Percentiles rank a stretch among this genome's conserved stretches.
Evolutionary conservation across 1,140 invertebrate species (phyloP).

Genomic region (Lasioglossum baleicum): DNA sequence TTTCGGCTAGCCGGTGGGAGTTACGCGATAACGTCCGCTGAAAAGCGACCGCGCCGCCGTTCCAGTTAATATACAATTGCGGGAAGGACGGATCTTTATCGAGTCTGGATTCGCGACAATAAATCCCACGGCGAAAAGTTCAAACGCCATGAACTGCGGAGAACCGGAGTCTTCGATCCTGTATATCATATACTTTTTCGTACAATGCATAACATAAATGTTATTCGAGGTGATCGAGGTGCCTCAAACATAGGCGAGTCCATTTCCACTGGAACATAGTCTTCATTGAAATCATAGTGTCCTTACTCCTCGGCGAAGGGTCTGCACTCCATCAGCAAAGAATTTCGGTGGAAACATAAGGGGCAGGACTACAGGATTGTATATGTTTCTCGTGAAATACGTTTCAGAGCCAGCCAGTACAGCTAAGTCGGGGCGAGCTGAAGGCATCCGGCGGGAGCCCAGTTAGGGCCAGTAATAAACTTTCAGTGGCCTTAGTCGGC

Average conservation of each 20-base stretch:
- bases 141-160: not conserved
- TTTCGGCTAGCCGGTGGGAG: not conserved
- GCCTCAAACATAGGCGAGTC: not conserved
- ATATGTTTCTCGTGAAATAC: not conserved
- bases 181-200: not conserved
- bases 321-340: no score
- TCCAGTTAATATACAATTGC: not conserved
- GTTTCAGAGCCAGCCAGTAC: not conserved
- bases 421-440: not conserved
- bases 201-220: no score
- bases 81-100: not conserved
- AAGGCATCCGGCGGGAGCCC: not conserved
- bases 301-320: not conserved
- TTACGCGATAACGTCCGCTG: not conserved
- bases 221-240: no score
- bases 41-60: not conserved
- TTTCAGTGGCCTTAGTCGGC: slow-evolving; percentile 10
- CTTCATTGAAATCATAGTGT: not conserved
- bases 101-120: not conserved
- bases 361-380: no score
- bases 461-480: slow-evolving; percentile 27
- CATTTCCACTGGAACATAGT: not conserved
- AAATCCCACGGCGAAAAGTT: not conserved
- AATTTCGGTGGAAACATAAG: no score
- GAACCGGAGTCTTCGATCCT: not conserved